Evolutionary conservation across 2,113 vertebrate species (phyloP).

Genomic region (Axis porcinus): DNA sequence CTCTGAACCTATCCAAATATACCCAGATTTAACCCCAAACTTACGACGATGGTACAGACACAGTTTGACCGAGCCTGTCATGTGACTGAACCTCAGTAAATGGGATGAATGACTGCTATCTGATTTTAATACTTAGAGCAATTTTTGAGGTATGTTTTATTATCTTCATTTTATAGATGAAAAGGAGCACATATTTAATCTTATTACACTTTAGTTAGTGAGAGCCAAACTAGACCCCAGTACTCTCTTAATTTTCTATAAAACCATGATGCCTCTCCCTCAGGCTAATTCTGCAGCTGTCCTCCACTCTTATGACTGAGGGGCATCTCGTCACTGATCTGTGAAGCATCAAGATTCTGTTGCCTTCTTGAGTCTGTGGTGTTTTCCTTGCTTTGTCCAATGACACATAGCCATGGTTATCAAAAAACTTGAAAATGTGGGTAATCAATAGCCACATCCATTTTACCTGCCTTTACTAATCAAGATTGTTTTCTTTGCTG

Average conservation of each 20-base stretch:
- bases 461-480: neutral
- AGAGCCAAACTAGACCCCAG: neutral
- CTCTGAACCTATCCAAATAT: neutral
- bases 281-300: neutral
- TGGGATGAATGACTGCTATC: neutral
- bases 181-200: neutral
- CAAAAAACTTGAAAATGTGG: neutral
- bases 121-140: neutral
- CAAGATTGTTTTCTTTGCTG: neutral
- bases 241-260: neutral
- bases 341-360: neutral
- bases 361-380: neutral
- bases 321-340: neutral
- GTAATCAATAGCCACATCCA: neutral
- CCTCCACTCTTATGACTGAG: neutral
- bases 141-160: neutral
- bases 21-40: neutral
- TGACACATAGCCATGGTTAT: neutral
- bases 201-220: neutral
- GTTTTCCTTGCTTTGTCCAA: neutral
- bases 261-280: neutral
- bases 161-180: neutral
- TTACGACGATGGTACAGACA: neutral
- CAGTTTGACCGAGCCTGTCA: neutral
- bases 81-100: neutral